Evolutionary conservation across 35 echinoderm and acorn worm species (phyloP).

Genomic region (Heliocidaris tuberculata): DNA sequence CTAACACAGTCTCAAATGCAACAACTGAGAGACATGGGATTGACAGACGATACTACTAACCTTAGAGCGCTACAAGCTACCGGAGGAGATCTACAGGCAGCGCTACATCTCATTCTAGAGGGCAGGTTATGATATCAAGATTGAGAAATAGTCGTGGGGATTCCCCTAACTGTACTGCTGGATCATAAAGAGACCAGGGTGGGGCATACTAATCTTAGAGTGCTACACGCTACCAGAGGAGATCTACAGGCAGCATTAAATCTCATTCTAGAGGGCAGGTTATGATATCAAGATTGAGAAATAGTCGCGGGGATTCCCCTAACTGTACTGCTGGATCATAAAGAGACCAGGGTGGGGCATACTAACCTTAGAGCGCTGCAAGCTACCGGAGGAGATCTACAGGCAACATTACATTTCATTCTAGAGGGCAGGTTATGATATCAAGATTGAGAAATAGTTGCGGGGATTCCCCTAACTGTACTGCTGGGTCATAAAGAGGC

Average conservation of each 20-base stretch:
- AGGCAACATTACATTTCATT: not conserved
- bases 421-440: not conserved
- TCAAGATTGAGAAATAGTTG: too few relatives aligned
- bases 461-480: too few relatives aligned
- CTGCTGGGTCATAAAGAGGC: too few relatives aligned
- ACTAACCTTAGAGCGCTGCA: conserved; percentile 81
- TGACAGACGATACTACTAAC: conserved; percentile 76
- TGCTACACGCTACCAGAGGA: conserved; percentile 74
- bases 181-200: too few relatives aligned
- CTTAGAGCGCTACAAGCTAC: conserved; percentile 81
- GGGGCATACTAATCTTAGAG: conserved; percentile 4
- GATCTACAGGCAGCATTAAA: too few relatives aligned
- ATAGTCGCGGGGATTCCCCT: too few relatives aligned
- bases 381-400: conserved; percentile 59
- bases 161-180: too few relatives aligned
- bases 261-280: too few relatives aligned
- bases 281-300: too few relatives aligned
- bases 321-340: too few relatives aligned
- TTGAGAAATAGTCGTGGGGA: not conserved
- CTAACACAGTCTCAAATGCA: conserved; percentile 68
- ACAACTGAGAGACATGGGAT: conserved; percentile 90
- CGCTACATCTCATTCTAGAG: conserved; percentile 19
- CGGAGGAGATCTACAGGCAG: conserved; percentile 51
- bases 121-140: not conserved
- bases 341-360: too few relatives aligned